Conservation (phyloP, 2,113 vertebrate genomes). For the Sylvilagus bachmani region DNA sequence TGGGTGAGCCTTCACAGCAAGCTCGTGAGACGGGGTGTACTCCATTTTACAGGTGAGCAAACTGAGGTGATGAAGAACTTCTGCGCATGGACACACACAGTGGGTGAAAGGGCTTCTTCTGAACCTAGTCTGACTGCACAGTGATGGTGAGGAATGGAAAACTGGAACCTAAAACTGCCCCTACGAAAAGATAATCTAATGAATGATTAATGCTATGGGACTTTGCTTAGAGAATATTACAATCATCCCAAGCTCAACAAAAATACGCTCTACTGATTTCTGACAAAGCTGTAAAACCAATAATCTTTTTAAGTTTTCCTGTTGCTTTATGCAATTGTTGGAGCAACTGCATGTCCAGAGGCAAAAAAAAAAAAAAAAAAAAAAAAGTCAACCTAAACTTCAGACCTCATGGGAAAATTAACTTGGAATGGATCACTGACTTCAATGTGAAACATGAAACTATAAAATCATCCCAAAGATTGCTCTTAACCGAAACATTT, state of each 20-base stretch:
- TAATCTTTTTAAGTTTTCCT: not conserved
- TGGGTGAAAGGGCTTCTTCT: not conserved
- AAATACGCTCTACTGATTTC: not conserved
- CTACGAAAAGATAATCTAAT: constrained; percentile 9
- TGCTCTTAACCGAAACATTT: constrained; percentile 6
- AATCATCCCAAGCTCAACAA: not conserved
- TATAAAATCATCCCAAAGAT: not conserved
- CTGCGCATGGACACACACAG: not conserved
- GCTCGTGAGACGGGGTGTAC: not conserved
- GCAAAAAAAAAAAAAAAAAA: not conserved
- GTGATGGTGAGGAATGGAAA: constrained; percentile 26
- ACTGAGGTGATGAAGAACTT: constrained; percentile 4
- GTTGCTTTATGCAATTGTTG: not conserved
- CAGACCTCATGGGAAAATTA: constrained; percentile 29
- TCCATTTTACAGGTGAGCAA: constrained; percentile 5
- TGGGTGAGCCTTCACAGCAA: not conserved
- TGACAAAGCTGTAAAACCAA: constrained; percentile 32
- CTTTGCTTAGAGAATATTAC: constrained; percentile 37
- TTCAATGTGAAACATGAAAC: constrained; percentile 43
- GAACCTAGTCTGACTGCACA: not conserved
- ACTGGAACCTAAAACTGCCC: not conserved
- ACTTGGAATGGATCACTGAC: not conserved
- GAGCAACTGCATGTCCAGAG: not conserved
- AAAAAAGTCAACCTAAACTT: not conserved
- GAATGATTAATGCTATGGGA: not conserved